Evolutionary conservation across 1,140 invertebrate species (phyloP).

Genomic region (Bathynomus jamesi): DNA sequence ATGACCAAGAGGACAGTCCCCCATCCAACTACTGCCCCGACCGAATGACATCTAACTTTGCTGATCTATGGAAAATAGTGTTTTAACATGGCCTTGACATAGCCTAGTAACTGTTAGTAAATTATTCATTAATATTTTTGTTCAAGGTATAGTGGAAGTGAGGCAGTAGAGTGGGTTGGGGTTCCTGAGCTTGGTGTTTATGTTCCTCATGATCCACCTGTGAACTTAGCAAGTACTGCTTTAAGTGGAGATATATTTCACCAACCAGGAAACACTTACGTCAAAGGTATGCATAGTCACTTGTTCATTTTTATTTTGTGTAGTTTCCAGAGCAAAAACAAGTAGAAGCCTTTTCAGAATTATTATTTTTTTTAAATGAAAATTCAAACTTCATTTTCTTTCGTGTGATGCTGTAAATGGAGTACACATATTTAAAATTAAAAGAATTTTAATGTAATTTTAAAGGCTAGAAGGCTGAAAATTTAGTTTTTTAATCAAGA

Average conservation of each 20-base stretch:
- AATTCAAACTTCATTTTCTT: not conserved
- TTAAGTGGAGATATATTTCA: constrained; percentile 27
- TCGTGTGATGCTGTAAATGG: too few species aligned
- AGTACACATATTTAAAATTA: too few species aligned
- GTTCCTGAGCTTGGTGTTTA: constrained; percentile 33
- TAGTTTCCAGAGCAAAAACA: too few species aligned
- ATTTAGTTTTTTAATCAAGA: too few species aligned
- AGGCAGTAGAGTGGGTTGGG: constrained; percentile 26
- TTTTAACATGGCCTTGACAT: too few species aligned
- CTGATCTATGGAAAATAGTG: too few species aligned
- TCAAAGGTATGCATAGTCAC: constrained; percentile 10
- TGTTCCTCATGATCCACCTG: constrained; percentile 30
- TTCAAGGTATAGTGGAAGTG: constrained; percentile 29
- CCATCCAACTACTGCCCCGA: too few species aligned
- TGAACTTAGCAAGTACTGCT: constrained; percentile 34
- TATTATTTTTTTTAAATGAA: not conserved
- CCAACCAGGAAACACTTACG: constrained; percentile 19
- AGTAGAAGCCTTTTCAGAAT: not conserved
- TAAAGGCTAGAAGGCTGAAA: too few species aligned
- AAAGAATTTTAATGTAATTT: too few species aligned
- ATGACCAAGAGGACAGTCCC: too few species aligned
- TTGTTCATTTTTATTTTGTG: constrained; percentile 7
- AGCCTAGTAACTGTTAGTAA: too few species aligned
- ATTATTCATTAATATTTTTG: not conserved
- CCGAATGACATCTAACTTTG: too few species aligned